Base-by-base conservation (phyloP, 2,113 vertebrate genomes). In the Phoenicopterus ruber region DNA sequence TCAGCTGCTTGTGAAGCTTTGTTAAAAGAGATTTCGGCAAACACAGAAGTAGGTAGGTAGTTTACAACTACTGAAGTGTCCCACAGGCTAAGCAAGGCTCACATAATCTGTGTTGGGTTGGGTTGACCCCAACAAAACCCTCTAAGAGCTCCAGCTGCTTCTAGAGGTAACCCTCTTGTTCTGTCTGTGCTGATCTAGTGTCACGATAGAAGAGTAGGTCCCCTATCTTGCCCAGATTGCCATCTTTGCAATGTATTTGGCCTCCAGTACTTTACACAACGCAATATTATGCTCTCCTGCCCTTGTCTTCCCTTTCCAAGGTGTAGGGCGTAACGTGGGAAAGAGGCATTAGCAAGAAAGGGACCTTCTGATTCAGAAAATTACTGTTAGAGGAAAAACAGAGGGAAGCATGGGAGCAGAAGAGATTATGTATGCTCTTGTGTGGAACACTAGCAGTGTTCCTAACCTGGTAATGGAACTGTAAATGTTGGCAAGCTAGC, bases 1-100 rank as follows among this genome's bases (percentile, higher is more conserved):
- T 98, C 99, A 0, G 94, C 96, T 3, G 99, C 99, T 73, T 99
- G 99, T 54, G 99, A 99, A 94, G 91, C 98, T 46, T 96, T 99
- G 82, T 97, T 99, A 91, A 63, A 97, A 19, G 99, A 99, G 96
- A 99, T 99, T 8, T 81, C 97, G 42, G 77, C 97, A n/a, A 99
- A 99, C 97, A 99, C 98, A 3, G 92, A 97, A 71, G 93, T 98
- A 24, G 99, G 99, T 98, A 86, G 97, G 99, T 97, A 22, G 19
- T 86, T 38, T 49, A 52, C 38, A 83, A 2, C 32, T 59, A 0
- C 24, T 74, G 42, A n/a, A 57, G 8, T 34, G 34, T 32, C 52
- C 66, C 42, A 36, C 3, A 38, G 57, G 17, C 18, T 58, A 36
- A 88, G 40, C 40, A 34, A 58, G 26, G 21, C 62, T 84, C 19